Conservation (phyloP, 2,888 invertebrate species). For the Ophion obscuratus region DNA sequence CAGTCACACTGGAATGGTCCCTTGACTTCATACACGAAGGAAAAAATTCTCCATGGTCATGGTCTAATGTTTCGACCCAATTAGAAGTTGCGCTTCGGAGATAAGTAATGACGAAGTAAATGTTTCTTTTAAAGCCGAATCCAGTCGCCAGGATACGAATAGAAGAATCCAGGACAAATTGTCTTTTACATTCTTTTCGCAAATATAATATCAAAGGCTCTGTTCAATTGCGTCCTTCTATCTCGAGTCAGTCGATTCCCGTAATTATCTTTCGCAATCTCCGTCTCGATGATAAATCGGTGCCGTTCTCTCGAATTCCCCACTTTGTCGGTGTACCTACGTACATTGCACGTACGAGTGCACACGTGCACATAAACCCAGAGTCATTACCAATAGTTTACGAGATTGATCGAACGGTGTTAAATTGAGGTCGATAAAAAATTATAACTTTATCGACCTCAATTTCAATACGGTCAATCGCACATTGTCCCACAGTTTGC, state of each 20-base stretch:
- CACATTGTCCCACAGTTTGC: conserved; percentile 1
- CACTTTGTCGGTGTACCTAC: neutral
- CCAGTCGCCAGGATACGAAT: neutral
- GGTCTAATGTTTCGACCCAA: neutral
- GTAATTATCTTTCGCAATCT: conserved; percentile 66
- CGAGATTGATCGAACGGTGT: conserved; percentile 44
- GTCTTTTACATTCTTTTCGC: conserved; percentile 18
- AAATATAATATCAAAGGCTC: conserved; percentile 15
- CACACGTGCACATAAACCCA: conserved; percentile 1
- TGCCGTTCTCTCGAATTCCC: conserved; percentile 59
- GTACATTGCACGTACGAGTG: neutral
- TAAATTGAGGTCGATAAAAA: conserved; percentile 46
- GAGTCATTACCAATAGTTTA: conserved; percentile 45
- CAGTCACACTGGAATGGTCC: too few species aligned
- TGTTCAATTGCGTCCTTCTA: conserved; percentile 16
- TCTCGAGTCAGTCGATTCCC: conserved; percentile 47
- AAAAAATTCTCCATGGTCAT: neutral
- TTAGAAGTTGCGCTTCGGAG: neutral
- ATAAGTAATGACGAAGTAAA: neutral
- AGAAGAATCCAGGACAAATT: conserved; percentile 36
- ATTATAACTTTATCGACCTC: conserved; percentile 32
- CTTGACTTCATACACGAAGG: neutral
- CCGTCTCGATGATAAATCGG: conserved; percentile 59
- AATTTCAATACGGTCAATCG: neutral
- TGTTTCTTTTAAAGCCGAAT: neutral